These are phyloP conservation scores for Cinara cedri DNA, from an alignment of 2,888 invertebrate species.

Conservation along the genomic window DNA sequence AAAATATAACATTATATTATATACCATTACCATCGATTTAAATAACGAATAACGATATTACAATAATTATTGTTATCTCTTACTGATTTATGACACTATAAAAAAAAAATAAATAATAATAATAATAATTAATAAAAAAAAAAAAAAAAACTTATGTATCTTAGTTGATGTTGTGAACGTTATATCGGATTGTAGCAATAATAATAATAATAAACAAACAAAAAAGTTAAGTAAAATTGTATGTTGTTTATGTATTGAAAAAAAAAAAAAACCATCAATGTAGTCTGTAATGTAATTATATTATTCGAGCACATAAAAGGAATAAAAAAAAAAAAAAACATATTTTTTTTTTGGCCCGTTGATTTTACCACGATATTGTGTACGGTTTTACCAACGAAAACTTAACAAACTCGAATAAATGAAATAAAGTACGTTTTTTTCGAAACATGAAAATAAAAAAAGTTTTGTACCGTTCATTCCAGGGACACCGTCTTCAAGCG, in stretches of 20 bases:
- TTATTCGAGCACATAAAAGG: constrained; percentile 30
- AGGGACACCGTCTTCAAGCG: too few species aligned
- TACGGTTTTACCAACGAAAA: constrained; percentile 25
- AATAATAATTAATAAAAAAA: constrained; percentile 20
- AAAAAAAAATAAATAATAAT: background rate
- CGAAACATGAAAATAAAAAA: background rate
- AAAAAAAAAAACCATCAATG: constrained; percentile 14
- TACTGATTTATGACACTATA: constrained; percentile 25
- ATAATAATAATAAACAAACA: constrained; percentile 2
- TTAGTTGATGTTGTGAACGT: constrained; percentile 13
- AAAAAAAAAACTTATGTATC: constrained; percentile 35
- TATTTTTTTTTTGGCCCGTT: constrained; percentile 40
- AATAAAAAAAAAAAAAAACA: too few species aligned
- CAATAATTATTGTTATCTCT: constrained; percentile 43
- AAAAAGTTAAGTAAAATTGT: constrained; percentile 28
- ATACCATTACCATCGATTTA: constrained; percentile 29
- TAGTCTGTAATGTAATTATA: constrained; percentile 19
- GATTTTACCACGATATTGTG: constrained; percentile 42
- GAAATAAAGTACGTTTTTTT: constrained; percentile 36
- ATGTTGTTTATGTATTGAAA: constrained; percentile 13
- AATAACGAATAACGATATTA: background rate
- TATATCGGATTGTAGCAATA: constrained; percentile 39
- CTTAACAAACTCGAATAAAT: constrained; percentile 31
- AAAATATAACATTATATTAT: constrained; percentile 32
- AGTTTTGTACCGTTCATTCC: background rate